Base-by-base conservation (phyloP, 2,888 invertebrate species). In the Caprella mutica region DNA sequence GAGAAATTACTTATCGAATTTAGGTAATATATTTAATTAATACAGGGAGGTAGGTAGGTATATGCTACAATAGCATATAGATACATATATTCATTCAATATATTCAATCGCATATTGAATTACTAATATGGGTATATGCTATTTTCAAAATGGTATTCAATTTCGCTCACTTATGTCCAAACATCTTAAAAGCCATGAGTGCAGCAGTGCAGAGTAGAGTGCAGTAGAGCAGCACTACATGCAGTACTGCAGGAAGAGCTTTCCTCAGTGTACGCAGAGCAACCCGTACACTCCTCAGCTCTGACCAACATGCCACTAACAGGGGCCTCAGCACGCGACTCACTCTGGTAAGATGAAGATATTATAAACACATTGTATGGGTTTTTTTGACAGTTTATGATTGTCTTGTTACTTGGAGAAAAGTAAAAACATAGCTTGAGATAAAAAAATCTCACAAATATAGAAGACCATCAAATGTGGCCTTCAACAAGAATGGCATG, bases 231-330 rank as follows among this genome's bases (percentile, higher is more conserved):
- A 75, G 65, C 14, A 75, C 68, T 1, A 75, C 74, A 66, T 74
- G 72, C 46, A 71, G 46, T 33, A 76, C 73, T 58, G 75, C 75
- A 9, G 75, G 74, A 27, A 76, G 68, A 1, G 75, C 75, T 52
- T 72, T 68, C 23, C 75, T 67, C 52, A 76, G 74, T 65, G 75
- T 76, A 39, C 76, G 67, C 60, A 76, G 73, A 2, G 75, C 73
- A 59, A 74, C 67, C 14, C 76, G 68, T 8, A 75, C 69, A 72
- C 71, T 71, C 55, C 70, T 66, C 52, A 68, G 69, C 65, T 72
- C 71, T 27, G 70, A 70, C 65, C 70, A 69, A 55, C 70, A 72
- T 9, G 72, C 66, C 14, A 73, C 67, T 62, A 72, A 71, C 24
- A 75, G 65, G 14, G 75, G 73, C 21, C 75, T 67, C 8, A 75